Conservation (phyloP, 1,140 invertebrate genomes). For the Papilio glaucus region DNA sequence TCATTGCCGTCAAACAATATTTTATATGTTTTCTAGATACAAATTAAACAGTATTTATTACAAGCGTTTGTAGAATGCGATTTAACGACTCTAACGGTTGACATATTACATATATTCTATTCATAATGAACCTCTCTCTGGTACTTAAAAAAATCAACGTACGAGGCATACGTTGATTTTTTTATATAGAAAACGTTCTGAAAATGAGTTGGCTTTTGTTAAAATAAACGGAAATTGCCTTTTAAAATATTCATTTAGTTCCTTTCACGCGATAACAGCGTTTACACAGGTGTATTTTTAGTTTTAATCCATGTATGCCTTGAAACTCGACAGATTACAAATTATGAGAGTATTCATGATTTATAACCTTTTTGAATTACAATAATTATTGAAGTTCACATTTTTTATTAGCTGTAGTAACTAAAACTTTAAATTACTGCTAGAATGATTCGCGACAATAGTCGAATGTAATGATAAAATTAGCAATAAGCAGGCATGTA, state of each 20-base stretch:
- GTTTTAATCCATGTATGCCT: neutral
- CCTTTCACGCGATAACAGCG: slow-evolving; percentile 10
- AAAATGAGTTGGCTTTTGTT: slow-evolving; percentile 22
- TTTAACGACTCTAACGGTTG: neutral
- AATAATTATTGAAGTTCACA: neutral
- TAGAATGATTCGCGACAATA: too few species aligned
- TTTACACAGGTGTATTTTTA: slow-evolving; percentile 7
- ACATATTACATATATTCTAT: neutral
- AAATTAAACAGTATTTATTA: too few species aligned
- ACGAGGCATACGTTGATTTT: too few species aligned
- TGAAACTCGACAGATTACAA: neutral
- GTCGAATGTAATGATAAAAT: too few species aligned
- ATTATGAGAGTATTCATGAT: neutral
- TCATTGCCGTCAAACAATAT: too few species aligned
- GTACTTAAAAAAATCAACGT: neutral
- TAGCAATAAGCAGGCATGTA: too few species aligned
- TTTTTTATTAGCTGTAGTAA: too few species aligned
- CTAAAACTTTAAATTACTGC: too few species aligned
- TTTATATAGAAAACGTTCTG: slow-evolving; percentile 3
- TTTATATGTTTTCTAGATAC: too few species aligned
- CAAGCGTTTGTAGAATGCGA: too few species aligned
- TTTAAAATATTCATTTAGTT: slow-evolving; percentile 25
- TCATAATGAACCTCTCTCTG: neutral
- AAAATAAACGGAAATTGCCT: slow-evolving; percentile 24
- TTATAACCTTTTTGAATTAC: neutral